These are phyloP conservation scores for Epinephelus awoara DNA, from an alignment of 2,797 vertebrate species.

Conservation along the genomic window DNA sequence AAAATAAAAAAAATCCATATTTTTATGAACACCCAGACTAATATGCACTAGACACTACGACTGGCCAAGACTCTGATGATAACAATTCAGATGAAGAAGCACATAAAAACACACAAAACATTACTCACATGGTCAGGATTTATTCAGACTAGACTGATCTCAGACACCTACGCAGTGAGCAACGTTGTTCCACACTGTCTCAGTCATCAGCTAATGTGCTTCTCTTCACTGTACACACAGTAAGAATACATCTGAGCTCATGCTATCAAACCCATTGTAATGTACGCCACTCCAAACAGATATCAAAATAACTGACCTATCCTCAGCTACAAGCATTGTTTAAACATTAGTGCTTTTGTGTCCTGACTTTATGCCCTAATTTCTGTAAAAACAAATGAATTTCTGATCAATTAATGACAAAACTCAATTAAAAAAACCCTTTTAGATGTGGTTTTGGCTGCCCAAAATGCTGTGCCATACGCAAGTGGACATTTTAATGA, in stretches of 20 bases:
- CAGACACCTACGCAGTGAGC: conserved; percentile 34
- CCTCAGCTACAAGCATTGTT: not conserved
- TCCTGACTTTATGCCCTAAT: too few relatives aligned
- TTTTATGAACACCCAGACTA: conserved; percentile 17
- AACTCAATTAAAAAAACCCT: not conserved
- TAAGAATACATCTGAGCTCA: conserved; percentile 47
- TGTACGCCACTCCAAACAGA: not conserved
- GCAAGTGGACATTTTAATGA: too few relatives aligned
- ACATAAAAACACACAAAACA: not conserved
- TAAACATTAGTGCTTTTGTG: conserved; percentile 2
- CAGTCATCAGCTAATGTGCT: conserved; percentile 18
- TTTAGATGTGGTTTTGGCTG: not conserved
- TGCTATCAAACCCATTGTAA: not conserved
- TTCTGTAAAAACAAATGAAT: not conserved
- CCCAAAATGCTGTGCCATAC: too few relatives aligned
- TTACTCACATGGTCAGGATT: conserved; percentile 20
- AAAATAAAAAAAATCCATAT: conserved; percentile 20
- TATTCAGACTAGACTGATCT: conserved; percentile 58
- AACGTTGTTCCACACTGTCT: not conserved
- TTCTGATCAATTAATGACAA: not conserved
- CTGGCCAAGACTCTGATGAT: conserved; percentile 13
- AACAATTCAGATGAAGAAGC: conserved; percentile 5
- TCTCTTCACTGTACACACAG: conserved; percentile 14
- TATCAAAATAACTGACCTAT: conserved; percentile 22
- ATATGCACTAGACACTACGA: conserved; percentile 17